Base-by-base conservation (phyloP, 2,888 invertebrate genomes). In the Polia nebulosa region DNA sequence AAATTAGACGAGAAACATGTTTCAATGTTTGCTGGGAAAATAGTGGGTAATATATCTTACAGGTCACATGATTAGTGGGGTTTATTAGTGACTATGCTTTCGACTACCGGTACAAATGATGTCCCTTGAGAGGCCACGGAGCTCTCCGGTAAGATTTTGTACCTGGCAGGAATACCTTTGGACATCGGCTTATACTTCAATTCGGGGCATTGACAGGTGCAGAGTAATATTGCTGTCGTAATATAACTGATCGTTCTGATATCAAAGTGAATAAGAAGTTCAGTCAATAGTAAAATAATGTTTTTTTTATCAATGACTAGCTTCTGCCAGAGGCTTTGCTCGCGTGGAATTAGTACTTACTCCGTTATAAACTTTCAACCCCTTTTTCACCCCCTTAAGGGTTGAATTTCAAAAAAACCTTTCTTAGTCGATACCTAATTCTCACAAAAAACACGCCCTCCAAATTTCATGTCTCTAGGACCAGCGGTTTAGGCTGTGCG, bases 1-100 rank as follows among this genome's bases (percentile, higher is more conserved):
- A 69, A 76, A 83, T 78, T 83, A 70, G 49, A 51, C 53, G 34
- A 49, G 63, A 52, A 67, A 70, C 67, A 68, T 65, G 60, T 41
- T 56, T 45, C 49, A 58, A 25, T 77, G 47, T 82, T 80, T 74
- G 44, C 58, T n/a, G 17, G 29, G 55, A 67, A 78, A 78, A 80
- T 76, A 77, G 51, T 64, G 22, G 41, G 49, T 64, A 58, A 61
- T 64, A 58, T 53, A 76, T 80, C 64, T 70, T 58, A 20, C 58
- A 52, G 25, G 71, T 53, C 55, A 29, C 58, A 75, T 80, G 80
- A 74, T 69, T 80, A 79, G 80, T 57, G 49, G 22, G 57, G 22
- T 58, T 61, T 80, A 60, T 52, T 53, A 56, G 62, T 51, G 25
- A 53, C 45, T 53, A 58, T 34, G 17, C 34, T 62, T 47, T 39